These are phyloP conservation scores for Lepidurus arcticus DNA, from an alignment of 1,140 invertebrate genomes.

Conservation along the genomic window DNA sequence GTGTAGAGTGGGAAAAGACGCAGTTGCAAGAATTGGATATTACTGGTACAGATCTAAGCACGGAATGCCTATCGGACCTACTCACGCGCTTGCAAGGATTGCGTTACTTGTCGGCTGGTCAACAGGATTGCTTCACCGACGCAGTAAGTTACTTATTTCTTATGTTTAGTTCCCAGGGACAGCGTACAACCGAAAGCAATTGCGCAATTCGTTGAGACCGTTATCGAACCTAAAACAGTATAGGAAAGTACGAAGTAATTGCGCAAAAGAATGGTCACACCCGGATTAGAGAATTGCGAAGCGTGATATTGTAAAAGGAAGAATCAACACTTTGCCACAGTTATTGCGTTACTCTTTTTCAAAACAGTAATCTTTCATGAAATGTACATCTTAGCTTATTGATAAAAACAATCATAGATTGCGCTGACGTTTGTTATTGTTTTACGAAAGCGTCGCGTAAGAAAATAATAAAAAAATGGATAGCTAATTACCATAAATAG, in stretches of 20 bases:
- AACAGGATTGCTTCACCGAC: slow-evolving; percentile 96
- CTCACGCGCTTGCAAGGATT: slow-evolving; percentile 79
- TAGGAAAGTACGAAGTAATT: neutral
- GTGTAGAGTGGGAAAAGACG: slow-evolving; percentile 97
- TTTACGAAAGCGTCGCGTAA: neutral
- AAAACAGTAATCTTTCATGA: neutral
- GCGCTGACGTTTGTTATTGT: neutral
- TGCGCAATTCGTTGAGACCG: neutral
- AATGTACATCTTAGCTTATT: too few species aligned
- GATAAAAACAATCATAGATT: too few species aligned
- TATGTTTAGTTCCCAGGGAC: too few species aligned
- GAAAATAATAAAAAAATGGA: neutral
- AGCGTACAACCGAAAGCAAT: slow-evolving; percentile 38
- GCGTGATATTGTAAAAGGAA: neutral
- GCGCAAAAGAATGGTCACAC: neutral
- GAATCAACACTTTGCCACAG: neutral
- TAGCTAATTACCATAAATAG: too few species aligned
- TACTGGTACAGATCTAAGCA: slow-evolving; percentile 89
- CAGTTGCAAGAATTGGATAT: slow-evolving; percentile 91
- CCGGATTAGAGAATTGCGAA: neutral
- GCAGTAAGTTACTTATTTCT: slow-evolving; percentile 51
- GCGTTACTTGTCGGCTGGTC: slow-evolving; percentile 85
- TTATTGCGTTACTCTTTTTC: neutral
- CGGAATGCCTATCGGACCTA: slow-evolving; percentile 89
- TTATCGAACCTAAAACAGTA: neutral